Base-by-base conservation (phyloP, 1,140 invertebrate genomes). In the Neuroterus valhalla region DNA sequence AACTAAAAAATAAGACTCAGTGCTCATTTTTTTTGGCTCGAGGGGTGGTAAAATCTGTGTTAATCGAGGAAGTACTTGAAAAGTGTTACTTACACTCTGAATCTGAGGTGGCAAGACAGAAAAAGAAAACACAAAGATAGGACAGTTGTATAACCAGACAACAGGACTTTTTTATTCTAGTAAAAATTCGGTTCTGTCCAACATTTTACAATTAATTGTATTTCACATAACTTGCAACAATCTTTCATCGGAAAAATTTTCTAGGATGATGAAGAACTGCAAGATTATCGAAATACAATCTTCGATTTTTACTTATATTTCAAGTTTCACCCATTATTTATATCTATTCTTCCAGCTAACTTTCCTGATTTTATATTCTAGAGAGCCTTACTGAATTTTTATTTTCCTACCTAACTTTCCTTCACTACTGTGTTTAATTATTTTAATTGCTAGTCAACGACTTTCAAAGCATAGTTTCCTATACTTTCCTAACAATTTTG, bases 81-180 rank as follows among this genome's bases (percentile, higher is more conserved):
- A 62, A 62, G 55, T 31, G 55, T 62, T 62, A 62, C 55, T 62
- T 62, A 62, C 55, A 62, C 55, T 62, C 23, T 62, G 55, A 62
- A 62, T 62, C 55, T 62, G 55, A 62, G 55, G 21, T 62, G 55
- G 55, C 55, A 62, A 62, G 55, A 62, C 55, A 62, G 55, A 62
- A 62, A 62, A 62, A 62, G 55, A 62, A 62, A 62, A 26, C 55
- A 62, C 55, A 62, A 62, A 62, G 55, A 62, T 62, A 62, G 55
- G 55, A 62, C 26, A 26, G 23, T 62, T 62, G 55, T 62, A 62
- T 38, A 38, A 38, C 26, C 14, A 62, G 55, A 14, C 26, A 62
- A 31, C 31, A 23, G 8, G 55, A 62, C 26, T 62, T 31, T 62
- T 38, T 62, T 62, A 62, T 62, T 8, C 23, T 62, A 31, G n/a